These are phyloP conservation scores for Callithrix jacchus DNA, from an alignment of 2,113 vertebrate genomes.

Conservation along the genomic window DNA sequence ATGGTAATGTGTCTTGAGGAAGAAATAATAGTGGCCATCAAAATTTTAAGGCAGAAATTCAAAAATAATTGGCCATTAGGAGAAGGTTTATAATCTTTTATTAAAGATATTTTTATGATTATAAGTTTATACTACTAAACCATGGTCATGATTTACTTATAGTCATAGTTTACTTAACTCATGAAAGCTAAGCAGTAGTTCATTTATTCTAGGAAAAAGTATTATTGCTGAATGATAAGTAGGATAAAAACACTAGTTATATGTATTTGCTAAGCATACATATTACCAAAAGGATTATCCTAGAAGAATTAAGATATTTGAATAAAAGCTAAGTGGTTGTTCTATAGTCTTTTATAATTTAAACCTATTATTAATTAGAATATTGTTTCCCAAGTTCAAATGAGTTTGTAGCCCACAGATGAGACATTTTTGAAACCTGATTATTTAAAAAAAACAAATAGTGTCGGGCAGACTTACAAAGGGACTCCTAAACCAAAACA, in stretches of 20 bases:
- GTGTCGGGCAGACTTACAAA: conserved; percentile 37
- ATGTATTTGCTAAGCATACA: neutral
- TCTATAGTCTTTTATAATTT: conserved; percentile 27
- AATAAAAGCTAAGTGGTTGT: conserved; percentile 56
- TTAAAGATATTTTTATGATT: neutral
- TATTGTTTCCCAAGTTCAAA: conserved; percentile 28
- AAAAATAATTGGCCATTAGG: neutral
- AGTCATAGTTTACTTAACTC: conserved; percentile 57
- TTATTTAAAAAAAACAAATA: conserved; percentile 60
- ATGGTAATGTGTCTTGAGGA: neutral
- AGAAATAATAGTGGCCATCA: neutral
- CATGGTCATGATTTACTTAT: conserved; percentile 50
- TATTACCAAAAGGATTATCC: conserved; percentile 22
- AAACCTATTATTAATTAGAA: conserved; percentile 39
- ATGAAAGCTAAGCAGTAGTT: conserved; percentile 34
- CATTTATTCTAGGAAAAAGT: conserved; percentile 39
- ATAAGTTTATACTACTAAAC: conserved; percentile 33
- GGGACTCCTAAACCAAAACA: conserved; percentile 48
- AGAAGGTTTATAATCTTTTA: neutral
- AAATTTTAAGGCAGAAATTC: neutral
- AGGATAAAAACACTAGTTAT: conserved; percentile 14
- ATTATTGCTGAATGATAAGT: conserved; percentile 20
- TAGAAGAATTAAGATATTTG: conserved; percentile 56
- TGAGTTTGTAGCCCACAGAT: conserved; percentile 29
- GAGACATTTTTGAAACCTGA: conserved; percentile 1